Conservation (phyloP, 2,113 vertebrate species). For the Cyprinodon tularosa region DNA sequence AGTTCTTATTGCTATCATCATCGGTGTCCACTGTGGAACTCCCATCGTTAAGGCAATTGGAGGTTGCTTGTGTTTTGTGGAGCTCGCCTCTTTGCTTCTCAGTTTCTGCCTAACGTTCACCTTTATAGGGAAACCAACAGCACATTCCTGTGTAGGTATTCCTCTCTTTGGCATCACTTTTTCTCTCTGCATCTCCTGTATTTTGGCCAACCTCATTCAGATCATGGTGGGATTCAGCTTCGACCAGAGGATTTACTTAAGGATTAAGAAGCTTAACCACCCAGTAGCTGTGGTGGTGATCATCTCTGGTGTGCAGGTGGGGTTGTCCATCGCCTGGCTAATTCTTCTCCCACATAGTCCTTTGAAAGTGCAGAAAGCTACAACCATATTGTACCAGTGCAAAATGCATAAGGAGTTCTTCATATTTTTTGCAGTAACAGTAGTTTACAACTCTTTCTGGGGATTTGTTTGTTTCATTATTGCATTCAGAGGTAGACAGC, state of each 20-base stretch:
- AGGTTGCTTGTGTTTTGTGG: slow-evolving; percentile 62
- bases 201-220: slow-evolving; percentile 71
- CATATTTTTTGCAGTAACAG: slow-evolving; percentile 22
- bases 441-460: slow-evolving; percentile 54
- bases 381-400: slow-evolving; percentile 37
- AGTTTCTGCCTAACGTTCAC: slow-evolving; percentile 51
- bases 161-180: slow-evolving; percentile 62
- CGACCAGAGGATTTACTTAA: not conserved
- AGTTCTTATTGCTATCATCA: slow-evolving; percentile 38
- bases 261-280: slow-evolving; percentile 55
- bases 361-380: rapidly evolving
- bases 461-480: slow-evolving; percentile 59
- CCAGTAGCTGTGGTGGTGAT: slow-evolving; percentile 34
- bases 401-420: not conserved
- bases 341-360: not conserved
- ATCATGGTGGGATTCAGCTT: slow-evolving; percentile 68
- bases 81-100: slow-evolving; percentile 59
- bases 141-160: not conserved
- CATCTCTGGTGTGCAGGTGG: slow-evolving; percentile 51
- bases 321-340: slow-evolving; percentile 58
- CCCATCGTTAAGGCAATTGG: slow-evolving; percentile 70
- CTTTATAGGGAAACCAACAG: slow-evolving; percentile 39
- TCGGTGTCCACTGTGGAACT: slow-evolving; percentile 47
- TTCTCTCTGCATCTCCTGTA: slow-evolving; percentile 68
- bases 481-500: slow-evolving; percentile 54